Evolutionary conservation across 2,797 vertebrate species (phyloP).

Genomic region (Cheirogaleus major): DNA sequence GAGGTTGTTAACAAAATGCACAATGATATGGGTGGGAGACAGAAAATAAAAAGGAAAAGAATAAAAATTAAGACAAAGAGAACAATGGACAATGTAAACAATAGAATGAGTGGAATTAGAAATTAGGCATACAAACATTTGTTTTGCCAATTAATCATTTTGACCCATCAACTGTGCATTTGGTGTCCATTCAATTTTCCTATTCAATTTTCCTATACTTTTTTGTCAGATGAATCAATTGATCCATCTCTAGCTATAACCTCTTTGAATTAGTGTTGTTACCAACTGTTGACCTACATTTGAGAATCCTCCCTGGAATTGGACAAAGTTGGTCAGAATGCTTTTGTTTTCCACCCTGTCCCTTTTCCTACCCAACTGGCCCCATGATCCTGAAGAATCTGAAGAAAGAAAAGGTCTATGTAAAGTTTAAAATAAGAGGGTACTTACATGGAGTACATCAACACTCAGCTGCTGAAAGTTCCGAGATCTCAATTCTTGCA

Average conservation of each 20-base stretch:
- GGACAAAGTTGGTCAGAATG: background rate
- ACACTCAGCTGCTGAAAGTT: slow-evolving; percentile 84
- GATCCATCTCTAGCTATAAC: background rate
- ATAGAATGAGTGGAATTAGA: background rate
- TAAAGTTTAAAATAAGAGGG: background rate
- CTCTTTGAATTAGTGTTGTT: background rate
- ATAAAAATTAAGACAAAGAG: background rate
- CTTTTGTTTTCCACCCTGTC: background rate
- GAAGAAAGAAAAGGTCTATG: background rate
- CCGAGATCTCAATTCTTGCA: slow-evolving; percentile 86
- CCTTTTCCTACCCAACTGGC: background rate
- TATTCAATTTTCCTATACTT: background rate
- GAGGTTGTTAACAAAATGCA: background rate
- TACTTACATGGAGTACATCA: slow-evolving; percentile 83
- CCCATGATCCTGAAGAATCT: background rate
- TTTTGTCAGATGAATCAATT: background rate
- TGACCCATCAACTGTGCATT: background rate
- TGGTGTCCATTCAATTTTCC: background rate
- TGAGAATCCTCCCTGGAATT: background rate
- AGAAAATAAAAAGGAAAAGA: background rate
- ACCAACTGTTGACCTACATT: background rate
- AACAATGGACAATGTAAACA: background rate
- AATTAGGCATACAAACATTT: background rate
- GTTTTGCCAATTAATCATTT: background rate
- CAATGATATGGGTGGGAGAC: background rate